Evolutionary conservation across 2,888 invertebrate species (phyloP), one percentile per base, ranked within the genome.

Genomic region (Sympetrum striolatum): DNA sequence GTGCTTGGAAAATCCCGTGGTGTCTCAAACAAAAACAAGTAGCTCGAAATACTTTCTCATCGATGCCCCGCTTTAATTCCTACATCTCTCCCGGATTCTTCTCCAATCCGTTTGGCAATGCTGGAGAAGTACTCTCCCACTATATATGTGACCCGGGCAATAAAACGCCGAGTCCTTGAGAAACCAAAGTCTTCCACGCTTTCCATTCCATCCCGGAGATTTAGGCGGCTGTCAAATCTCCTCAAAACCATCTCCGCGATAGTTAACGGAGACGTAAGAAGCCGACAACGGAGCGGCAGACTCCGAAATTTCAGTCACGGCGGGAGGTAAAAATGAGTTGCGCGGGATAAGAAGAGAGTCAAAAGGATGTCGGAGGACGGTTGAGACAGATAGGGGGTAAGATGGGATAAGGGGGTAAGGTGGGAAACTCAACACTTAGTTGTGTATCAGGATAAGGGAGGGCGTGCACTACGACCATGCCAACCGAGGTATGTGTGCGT

Each of bases 401-500:
- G 25, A 25, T 31, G 81, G 81, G 81, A 81, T 81, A 31, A 81
- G 48, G 53, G 10, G 14, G 25, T 39, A n/a, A 37, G 25, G 48
- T 31, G 81, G 81, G 81, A 81, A 81, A 81, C 81, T 48, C 48
- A 15, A 48, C 48, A 48, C 81, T n/a, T 48, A 81, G 48, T 48
- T 48, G 81, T 81, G 31, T 82, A 35, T 35, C 58, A 25, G 22
- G 58, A 25, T 31, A 82, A 82, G 58, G 18, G 73, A 73, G 12
- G 73, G 31, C 73, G 73, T 31, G 18, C 82, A 35, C 82, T 31
- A 18, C 31, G 82, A 22, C 58, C 31, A 31, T 35, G 31, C 35
- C 35, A 14, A 31, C 58, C 15, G 82, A 82, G 82, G 31, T 82
- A 82, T 58, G 82, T 18, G 58, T 58, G 82, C 82, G 82, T 82